Evolutionary conservation across 1,140 invertebrate species (phyloP).

Genomic region (Chironomus tepperi): DNA sequence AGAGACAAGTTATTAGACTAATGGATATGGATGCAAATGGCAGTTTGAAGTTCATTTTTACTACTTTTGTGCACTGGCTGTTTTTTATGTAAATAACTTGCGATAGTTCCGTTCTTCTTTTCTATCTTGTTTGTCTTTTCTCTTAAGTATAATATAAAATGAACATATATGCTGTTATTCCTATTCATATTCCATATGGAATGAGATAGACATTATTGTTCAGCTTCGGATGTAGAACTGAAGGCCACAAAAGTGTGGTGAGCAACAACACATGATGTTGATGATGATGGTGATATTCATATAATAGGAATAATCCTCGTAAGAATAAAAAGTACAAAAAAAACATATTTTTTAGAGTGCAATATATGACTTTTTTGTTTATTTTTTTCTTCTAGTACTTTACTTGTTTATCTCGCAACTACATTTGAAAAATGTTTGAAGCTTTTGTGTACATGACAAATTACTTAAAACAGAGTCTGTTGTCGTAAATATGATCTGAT

Average conservation of each 20-base stretch:
- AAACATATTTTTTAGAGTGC: too few relatives aligned
- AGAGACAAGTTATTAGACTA: constrained; percentile 17
- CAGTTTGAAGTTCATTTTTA: constrained; percentile 10
- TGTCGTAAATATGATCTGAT: too few relatives aligned
- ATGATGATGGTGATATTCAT: not conserved
- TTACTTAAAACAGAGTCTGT: too few relatives aligned
- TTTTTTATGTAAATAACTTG: not conserved
- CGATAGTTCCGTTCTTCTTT: not conserved
- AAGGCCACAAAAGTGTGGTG: not conserved
- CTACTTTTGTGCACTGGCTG: not conserved
- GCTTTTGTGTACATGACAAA: too few relatives aligned
- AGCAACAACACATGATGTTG: not conserved
- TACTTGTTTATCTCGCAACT: too few relatives aligned
- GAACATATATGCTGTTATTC: too few relatives aligned
- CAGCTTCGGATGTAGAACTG: not conserved
- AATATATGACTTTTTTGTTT: too few relatives aligned
- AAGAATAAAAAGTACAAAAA: not conserved
- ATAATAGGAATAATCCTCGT: not conserved
- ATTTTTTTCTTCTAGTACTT: too few relatives aligned
- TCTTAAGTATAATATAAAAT: not conserved
- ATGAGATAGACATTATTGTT: not conserved
- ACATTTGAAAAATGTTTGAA: too few relatives aligned
- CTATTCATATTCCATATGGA: too few relatives aligned
- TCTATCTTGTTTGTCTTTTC: not conserved
- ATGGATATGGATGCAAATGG: constrained; percentile 16